phyloP scores from a whole-genome alignment of 1,140 invertebrate species.

The Nasonia longicornis region DNA sequence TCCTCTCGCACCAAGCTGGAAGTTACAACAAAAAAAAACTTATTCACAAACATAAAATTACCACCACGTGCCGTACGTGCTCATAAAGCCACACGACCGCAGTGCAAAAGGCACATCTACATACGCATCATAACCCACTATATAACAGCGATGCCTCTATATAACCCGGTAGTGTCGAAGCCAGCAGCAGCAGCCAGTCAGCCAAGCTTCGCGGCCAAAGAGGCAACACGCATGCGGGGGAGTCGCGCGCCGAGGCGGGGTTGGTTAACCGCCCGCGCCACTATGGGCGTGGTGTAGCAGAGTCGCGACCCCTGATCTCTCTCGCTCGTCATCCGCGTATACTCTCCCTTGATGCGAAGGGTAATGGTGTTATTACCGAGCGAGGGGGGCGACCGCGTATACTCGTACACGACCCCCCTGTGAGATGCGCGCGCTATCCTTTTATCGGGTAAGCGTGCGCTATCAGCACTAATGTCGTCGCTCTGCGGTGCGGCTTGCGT shows the following conservation, averaged over 20 bases:
- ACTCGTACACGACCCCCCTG: background rate
- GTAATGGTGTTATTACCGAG: constrained; percentile 20
- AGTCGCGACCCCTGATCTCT: constrained; percentile 39
- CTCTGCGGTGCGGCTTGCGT: background rate
- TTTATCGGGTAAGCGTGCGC: constrained; percentile 13
- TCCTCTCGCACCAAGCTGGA: too few species aligned
- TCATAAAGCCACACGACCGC: background rate
- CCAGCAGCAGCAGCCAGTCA: background rate
- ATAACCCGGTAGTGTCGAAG: background rate
- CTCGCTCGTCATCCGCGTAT: too few species aligned
- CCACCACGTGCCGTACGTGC: background rate
- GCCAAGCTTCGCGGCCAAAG: constrained; percentile 6
- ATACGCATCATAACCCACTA: too few species aligned
- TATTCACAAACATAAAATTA: too few species aligned
- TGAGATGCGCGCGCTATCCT: background rate
- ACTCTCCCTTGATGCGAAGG: too few species aligned
- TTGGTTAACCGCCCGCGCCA: background rate
- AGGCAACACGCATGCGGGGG: constrained; percentile 46
- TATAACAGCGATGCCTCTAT: background rate
- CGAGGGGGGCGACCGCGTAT: background rate
- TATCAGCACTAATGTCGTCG: background rate
- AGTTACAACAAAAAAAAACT: too few species aligned
- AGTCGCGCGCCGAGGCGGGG: constrained; percentile 34
- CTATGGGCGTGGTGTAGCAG: constrained; percentile 34
- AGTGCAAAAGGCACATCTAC: background rate